Conservation (phyloP, 2,797 vertebrate species). For the Microctenopoma stevenorrisi region DNA sequence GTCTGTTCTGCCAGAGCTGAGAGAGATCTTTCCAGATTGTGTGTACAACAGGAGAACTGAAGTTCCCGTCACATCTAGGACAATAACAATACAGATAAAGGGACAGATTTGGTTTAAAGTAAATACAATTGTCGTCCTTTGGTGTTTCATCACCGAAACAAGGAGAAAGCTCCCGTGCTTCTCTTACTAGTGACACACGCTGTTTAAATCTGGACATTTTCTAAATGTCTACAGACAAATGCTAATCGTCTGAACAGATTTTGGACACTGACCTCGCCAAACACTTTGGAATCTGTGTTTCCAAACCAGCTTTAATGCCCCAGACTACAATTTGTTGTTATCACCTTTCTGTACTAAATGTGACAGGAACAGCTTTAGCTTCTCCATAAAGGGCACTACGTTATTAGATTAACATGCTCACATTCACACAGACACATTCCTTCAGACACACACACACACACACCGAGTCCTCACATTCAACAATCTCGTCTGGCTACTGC, state of each 20-base stretch:
- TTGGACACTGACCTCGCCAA: constrained; percentile 24
- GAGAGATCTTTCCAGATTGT: constrained; percentile 23
- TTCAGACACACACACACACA: constrained; percentile 31
- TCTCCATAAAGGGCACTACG: constrained; percentile 42
- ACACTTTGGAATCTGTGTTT: constrained; percentile 37
- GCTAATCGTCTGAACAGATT: constrained; percentile 26
- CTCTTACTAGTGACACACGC: constrained; percentile 17
- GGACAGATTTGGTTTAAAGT: constrained; percentile 21
- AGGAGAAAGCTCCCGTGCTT: constrained; percentile 27
- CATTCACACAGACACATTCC: constrained; percentile 34
- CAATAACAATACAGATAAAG: constrained; percentile 20
- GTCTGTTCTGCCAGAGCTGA: constrained; percentile 48
- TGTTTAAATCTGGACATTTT: constrained; percentile 14
- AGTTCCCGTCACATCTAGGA: constrained; percentile 31
- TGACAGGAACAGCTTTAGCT: constrained; percentile 44
- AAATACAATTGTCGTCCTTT: constrained; percentile 18
- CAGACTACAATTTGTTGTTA: constrained; percentile 26
- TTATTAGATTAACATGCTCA: constrained; percentile 37
- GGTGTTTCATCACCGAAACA: constrained; percentile 5
- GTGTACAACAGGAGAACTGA: constrained; percentile 27
- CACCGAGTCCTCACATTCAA: constrained; percentile 42
- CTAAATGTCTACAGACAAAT: constrained; percentile 16
- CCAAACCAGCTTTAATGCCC: constrained; percentile 38
- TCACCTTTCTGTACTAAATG: constrained; percentile 40
- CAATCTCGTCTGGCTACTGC: constrained; percentile 81